A percentile compares a stretch with the other conserved stretches of the same genome.
phyloP scores from a whole-genome alignment of 2,888 invertebrate genomes.

The Stenotaenia linearis region DNA sequence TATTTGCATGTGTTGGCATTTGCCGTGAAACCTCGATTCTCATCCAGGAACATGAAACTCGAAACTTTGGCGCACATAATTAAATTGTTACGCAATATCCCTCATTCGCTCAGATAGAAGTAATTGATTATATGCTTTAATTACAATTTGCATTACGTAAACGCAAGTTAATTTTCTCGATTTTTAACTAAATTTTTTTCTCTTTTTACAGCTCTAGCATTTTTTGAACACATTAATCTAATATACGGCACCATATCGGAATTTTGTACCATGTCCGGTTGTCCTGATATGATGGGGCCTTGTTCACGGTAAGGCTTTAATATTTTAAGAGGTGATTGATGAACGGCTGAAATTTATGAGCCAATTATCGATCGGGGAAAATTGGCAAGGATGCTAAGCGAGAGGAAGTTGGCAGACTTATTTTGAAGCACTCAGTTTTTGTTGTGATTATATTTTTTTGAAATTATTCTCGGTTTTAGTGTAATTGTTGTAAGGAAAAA shows the following conservation, averaged over 20 bases:
- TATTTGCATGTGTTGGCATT: too few species aligned
- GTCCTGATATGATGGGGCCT: slow-evolving; percentile 95
- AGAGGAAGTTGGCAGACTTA: background rate
- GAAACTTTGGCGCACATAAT: too few species aligned
- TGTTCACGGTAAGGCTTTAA: slow-evolving; percentile 67
- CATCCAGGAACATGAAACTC: too few species aligned
- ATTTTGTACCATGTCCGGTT: slow-evolving; percentile 92
- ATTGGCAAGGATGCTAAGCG: background rate
- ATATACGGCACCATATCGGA: slow-evolving; percentile 97
- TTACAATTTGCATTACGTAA: too few species aligned
- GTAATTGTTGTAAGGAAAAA: too few species aligned
- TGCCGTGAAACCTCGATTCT: too few species aligned
- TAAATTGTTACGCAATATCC: too few species aligned
- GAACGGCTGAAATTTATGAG: background rate
- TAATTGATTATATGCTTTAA: too few species aligned
- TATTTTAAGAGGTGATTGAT: background rate
- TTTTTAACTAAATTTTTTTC: slow-evolving; percentile 22
- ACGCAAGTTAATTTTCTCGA: background rate
- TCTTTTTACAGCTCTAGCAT: slow-evolving; percentile 69
- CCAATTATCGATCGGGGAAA: background rate
- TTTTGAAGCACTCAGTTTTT: background rate
- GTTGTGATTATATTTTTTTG: too few species aligned
- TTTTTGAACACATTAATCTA: slow-evolving; percentile 98
- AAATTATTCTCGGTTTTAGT: too few species aligned
- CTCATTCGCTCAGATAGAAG: too few species aligned